Conservation (phyloP, 2,888 invertebrate genomes). For the Aleiodes leptofemur region DNA sequence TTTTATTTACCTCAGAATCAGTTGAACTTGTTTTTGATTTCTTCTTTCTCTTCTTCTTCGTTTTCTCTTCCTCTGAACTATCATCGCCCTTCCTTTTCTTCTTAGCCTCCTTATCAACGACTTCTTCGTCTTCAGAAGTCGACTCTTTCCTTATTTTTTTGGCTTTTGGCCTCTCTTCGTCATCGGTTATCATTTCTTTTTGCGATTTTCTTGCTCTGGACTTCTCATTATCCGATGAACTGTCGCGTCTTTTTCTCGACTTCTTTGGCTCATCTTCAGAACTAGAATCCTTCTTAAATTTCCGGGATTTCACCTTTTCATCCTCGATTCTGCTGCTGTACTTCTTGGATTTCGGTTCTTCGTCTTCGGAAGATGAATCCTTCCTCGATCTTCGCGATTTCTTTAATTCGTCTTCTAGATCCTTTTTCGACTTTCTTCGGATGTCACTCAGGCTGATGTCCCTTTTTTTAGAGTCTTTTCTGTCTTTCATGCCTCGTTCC, state of each 20-base stretch:
- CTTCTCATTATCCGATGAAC: conserved; percentile 79
- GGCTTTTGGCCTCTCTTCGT: conserved; percentile 65
- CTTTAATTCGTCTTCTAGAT: conserved; percentile 75
- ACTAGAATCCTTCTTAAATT: conserved; percentile 54
- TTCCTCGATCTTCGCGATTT: conserved; percentile 67
- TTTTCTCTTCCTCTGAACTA: conserved; percentile 78
- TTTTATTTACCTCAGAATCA: conserved; percentile 71
- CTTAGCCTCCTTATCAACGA: conserved; percentile 80
- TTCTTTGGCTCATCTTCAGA: conserved; percentile 80
- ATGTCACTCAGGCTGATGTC: conserved; percentile 74
- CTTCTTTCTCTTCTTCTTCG: conserved; percentile 77
- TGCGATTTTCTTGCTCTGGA: conserved; percentile 76
- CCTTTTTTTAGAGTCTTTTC: conserved; percentile 71
- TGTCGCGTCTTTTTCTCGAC: conserved; percentile 79
- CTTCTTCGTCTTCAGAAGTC: conserved; percentile 81
- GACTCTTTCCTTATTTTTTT: conserved; percentile 76
- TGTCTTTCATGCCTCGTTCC: conserved; percentile 72
- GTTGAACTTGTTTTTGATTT: conserved; percentile 72
- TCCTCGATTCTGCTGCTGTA: conserved; percentile 68
- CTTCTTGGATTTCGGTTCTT: conserved; percentile 69
- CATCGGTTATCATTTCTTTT: conserved; percentile 71
- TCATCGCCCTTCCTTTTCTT: conserved; percentile 81
- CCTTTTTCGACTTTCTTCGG: conserved; percentile 73
- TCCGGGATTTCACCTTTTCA: conserved; percentile 71
- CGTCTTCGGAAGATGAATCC: conserved; percentile 70